These are phyloP conservation scores for Agonum fuliginosum DNA, from an alignment of 2,888 invertebrate species.

Conservation along the genomic window DNA sequence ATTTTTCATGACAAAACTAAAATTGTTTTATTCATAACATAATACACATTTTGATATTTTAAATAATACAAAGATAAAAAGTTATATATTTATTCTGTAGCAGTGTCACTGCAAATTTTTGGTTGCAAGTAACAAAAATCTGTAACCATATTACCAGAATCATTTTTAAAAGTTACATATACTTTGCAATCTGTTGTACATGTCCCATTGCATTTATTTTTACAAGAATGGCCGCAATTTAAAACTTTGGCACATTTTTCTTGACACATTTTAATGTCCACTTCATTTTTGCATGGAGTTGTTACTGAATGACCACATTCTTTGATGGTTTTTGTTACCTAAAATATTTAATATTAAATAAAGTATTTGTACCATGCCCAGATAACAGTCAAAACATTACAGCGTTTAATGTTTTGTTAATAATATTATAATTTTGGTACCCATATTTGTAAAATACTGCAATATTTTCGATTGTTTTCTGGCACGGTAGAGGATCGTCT, in stretches of 20 bases:
- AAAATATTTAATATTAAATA: slow-evolving; percentile 53
- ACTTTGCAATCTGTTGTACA: slow-evolving; percentile 71
- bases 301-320: slow-evolving; percentile 72
- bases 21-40: too few species aligned
- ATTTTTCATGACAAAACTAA: too few species aligned
- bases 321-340: slow-evolving; percentile 72
- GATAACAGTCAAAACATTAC: not conserved
- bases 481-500: too few species aligned
- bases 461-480: too few species aligned
- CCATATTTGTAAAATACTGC: too few species aligned
- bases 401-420: too few species aligned
- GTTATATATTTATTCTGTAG: not conserved
- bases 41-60: too few species aligned
- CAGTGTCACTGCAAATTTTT: too few species aligned
- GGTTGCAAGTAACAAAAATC: slow-evolving; percentile 64
- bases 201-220: slow-evolving; percentile 68
- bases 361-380: not conserved
- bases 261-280: slow-evolving; percentile 69
- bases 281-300: slow-evolving; percentile 70
- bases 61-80: not conserved
- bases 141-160: slow-evolving; percentile 74
- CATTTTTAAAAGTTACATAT: slow-evolving; percentile 66
- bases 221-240: slow-evolving; percentile 75
- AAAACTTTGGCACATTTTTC: slow-evolving; percentile 73
- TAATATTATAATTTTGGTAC: slow-evolving; percentile 57